Conservation (phyloP, 2,797 vertebrate genomes). For the Staurois parvus region DNA sequence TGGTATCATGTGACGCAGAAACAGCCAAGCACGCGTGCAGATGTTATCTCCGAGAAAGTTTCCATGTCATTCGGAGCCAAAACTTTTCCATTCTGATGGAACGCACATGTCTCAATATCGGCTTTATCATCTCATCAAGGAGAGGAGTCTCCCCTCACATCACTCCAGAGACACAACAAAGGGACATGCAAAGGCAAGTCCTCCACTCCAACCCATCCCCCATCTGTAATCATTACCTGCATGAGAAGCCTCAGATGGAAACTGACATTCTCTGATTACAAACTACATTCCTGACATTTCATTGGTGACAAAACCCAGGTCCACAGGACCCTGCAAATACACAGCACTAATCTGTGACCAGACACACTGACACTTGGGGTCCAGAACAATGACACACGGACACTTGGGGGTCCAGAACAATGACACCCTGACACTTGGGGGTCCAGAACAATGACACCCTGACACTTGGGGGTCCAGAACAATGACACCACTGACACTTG, state of each 20-base stretch:
- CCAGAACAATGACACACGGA: no score
- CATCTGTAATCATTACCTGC: background rate
- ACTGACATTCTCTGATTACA: no score
- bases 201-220: no score
- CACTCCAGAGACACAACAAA: background rate
- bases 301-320: background rate
- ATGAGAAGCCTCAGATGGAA: no score
- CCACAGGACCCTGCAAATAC: background rate
- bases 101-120: background rate
- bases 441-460: no score
- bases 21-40: background rate
- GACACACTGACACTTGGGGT: no score
- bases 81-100: slow-evolving; percentile 11
- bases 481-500: no score
- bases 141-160: background rate
- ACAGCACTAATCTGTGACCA: no score
- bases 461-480: no score
- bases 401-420: no score
- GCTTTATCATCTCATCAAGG: background rate
- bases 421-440: no score
- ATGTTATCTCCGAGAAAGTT: slow-evolving; percentile 33
- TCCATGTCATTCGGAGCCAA: slow-evolving; percentile 32
- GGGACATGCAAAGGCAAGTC: background rate
- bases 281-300: background rate
- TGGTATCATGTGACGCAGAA: slow-evolving; percentile 26